phyloP scores from a whole-genome alignment of 2,113 vertebrate genomes.

The Campylomormyrus tamandua region DNA sequence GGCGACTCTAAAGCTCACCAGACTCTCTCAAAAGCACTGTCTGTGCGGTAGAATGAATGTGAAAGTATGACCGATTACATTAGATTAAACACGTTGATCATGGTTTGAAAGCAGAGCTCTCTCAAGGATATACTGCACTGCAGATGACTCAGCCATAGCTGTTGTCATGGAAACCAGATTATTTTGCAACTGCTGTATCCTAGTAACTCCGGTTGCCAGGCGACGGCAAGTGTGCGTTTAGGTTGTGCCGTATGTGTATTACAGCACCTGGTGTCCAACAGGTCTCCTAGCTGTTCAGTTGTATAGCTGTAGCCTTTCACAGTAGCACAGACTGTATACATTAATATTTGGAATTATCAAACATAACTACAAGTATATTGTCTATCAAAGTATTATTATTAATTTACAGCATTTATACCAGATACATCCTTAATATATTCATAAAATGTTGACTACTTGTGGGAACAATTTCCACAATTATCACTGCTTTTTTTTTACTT shows the following conservation, averaged over 20 bases:
- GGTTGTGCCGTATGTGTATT: background rate
- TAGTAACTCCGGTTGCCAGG: slow-evolving; percentile 49
- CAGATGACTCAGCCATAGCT: slow-evolving; percentile 47
- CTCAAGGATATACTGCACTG: slow-evolving; percentile 44
- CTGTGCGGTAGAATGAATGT: background rate
- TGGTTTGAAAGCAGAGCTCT: slow-evolving; percentile 30
- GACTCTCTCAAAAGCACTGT: background rate
- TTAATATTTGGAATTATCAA: background rate
- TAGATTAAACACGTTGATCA: slow-evolving; percentile 21
- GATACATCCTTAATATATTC: background rate
- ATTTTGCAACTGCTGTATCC: slow-evolving; percentile 46
- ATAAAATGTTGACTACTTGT: background rate
- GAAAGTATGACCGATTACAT: slow-evolving; percentile 4
- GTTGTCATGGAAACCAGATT: slow-evolving; percentile 45
- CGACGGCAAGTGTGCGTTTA: slow-evolving; percentile 32
- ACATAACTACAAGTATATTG: background rate
- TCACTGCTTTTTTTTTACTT: background rate
- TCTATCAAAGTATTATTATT: background rate
- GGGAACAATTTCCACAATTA: background rate
- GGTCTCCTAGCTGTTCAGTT: background rate
- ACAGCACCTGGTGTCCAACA: background rate
- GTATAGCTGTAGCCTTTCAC: background rate
- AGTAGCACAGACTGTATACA: background rate
- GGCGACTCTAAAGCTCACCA: background rate
- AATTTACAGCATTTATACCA: background rate